Base-by-base conservation (phyloP, 2,888 invertebrate species). In the Rotaria magnacalcarata region DNA sequence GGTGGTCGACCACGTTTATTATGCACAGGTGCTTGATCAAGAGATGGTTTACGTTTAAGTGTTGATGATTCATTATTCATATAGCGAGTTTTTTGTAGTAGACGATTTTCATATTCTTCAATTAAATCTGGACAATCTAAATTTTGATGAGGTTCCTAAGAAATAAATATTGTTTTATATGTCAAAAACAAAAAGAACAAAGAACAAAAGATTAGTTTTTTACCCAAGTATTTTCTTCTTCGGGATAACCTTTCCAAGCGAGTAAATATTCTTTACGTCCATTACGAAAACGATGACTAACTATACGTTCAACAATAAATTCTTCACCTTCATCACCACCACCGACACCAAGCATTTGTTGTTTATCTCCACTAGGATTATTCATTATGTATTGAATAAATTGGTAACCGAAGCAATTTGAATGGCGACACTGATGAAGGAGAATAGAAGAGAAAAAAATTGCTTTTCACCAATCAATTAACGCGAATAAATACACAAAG, bases 101-200 rank as follows among this genome's bases (percentile, higher is more conserved):
- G 8, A 34, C 94, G 94, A 24, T 95, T 95, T 90, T 96, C 96
- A 91, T 94, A 96, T 0, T 95, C 94, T 87, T 94, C 93, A 85
- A 91, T 90, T 43, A 91, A 87, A 87, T 91, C 90, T 0, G 96
- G 96, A 90, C 96, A 96, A 89, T 96, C 96, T 2, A 96, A 92
- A 88, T 96, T 96, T 89, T 95, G 95, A 88, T 95, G 95, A 0
- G 97, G 97, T 89, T 97, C 97, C 97, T 97, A 97, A 7, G 8
- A 8, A 21, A 80, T 10, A n/a, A 10, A 75, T 24, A 43, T 60
- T 52, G 8, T 52, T 52, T 16, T 8, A 52, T 52, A 16, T 52
- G 8, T 97, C 6, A 11, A 8, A 43, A 80, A n/a, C n/a, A n/a
- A n/a, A 34, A 34, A 34, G 2, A 34, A 34, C 34, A 1, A 34